Conservation (phyloP, 2,888 invertebrate genomes). For the Mongoloraphidia duomilia region DNA sequence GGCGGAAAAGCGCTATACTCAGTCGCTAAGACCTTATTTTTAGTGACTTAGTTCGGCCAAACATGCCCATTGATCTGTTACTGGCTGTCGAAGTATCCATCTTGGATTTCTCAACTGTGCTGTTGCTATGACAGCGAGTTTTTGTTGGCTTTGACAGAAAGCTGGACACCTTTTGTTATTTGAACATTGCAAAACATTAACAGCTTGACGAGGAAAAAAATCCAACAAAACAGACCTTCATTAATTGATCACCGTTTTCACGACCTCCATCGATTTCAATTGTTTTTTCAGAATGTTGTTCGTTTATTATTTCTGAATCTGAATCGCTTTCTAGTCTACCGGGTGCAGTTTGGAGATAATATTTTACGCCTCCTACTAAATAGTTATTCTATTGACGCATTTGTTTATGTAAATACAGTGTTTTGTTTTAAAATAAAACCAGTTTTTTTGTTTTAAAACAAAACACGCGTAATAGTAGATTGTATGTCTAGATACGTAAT, state of each 20-base stretch:
- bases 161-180: no score
- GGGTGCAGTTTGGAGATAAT: constrained; percentile 31
- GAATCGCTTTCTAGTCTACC: constrained; percentile 25
- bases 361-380: constrained; percentile 16
- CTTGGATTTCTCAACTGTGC: no score
- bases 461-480: no score
- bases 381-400: background rate
- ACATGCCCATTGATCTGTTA: no score
- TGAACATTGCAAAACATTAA: background rate
- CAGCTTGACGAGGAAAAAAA: background rate
- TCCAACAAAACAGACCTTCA: constrained; percentile 9
- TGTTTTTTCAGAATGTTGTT: constrained; percentile 4
- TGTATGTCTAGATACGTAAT: no score
- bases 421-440: background rate
- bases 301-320: constrained; percentile 11
- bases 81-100: no score
- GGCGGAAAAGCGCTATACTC: no score
- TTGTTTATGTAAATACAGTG: background rate
- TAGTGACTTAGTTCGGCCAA: no score
- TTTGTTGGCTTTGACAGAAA: no score
- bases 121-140: no score
- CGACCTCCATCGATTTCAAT: constrained; percentile 12
- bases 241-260: constrained; percentile 10
- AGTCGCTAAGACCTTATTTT: no score
- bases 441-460: background rate